Evolutionary conservation across 64 coral and sea anemone species (phyloP).

Genomic region (Actinia tenebrosa): DNA sequence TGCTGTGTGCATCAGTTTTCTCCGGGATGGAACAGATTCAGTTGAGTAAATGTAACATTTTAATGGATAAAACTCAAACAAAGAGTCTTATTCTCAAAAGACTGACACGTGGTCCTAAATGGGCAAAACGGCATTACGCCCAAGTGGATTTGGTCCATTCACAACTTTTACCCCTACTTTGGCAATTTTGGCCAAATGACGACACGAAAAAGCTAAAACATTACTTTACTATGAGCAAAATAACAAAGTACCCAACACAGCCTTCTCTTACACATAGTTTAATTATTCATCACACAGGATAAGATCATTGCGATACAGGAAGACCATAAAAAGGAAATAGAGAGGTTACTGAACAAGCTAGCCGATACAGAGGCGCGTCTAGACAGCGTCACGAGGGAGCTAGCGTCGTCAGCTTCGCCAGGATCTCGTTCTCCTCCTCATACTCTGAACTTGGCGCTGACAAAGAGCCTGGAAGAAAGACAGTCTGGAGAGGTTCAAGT

Average conservation of each 20-base stretch:
- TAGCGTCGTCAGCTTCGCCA: neutral
- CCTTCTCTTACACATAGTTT: neutral
- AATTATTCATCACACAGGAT: neutral
- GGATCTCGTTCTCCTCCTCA: slow-evolving; percentile 11
- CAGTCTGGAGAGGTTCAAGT: slow-evolving; percentile 21
- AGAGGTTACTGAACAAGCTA: slow-evolving; percentile 2
- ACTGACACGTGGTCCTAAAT: too few species aligned
- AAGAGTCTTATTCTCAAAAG: too few species aligned
- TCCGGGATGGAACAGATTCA: neutral
- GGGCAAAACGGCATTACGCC: too few species aligned
- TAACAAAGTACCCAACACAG: neutral
- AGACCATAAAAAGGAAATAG: slow-evolving; percentile 8
- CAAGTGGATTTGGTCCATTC: too few species aligned
- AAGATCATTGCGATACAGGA: slow-evolving; percentile 1
- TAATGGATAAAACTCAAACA: neutral
- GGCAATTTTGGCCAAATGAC: too few species aligned
- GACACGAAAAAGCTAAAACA: too few species aligned
- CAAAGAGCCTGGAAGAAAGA: slow-evolving; percentile 12
- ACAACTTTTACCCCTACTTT: too few species aligned
- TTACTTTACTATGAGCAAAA: too few species aligned
- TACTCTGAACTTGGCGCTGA: neutral
- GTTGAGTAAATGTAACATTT: neutral
- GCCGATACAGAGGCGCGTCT: slow-evolving; percentile 4
- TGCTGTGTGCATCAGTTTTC: neutral
- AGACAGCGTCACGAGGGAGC: neutral